Base-by-base conservation (phyloP, 2,113 vertebrate genomes). In the Rhadina sibilatrix region DNA sequence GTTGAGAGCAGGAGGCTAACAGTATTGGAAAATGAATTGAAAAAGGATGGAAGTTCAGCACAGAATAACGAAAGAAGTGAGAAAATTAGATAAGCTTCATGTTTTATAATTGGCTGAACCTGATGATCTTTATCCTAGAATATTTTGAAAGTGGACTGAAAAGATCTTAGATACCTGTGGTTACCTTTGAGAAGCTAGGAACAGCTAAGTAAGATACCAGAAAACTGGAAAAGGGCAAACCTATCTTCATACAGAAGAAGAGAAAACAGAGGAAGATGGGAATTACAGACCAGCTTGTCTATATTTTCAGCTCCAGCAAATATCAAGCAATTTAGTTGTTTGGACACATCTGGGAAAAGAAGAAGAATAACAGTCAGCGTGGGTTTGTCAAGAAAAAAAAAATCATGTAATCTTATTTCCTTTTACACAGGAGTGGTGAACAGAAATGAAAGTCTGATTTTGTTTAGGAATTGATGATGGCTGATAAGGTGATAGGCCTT, bases 81-180 rank as follows among this genome's bases (percentile, higher is more conserved):
- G 80, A 87, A 97, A 97, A 93, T 93, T 94, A 95, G 56, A 84
- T 84, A 84, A 96, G 76, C 31, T 89, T 93, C 1, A 2, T 94
- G 86, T 89, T 93, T 83, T 91, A 92, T 92, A 97, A 97, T 92
- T 95, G 91, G 89, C 56, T 94, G 83, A 96, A 95, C 89, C 83
- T 94, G 95, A 95, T 89, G 93, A 95, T 91, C 93, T 87, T 96
- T 77, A 87, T 93, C 60, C 76, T 64, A 64, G 44, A 92, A 52
- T 87, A 91, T 93, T 90, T 56, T 94, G 75, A 89, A 95, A 95
- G 71, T 83, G 66, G 59, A 87, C 83, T 89, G 68, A 90, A 90
- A 89, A 63, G 28, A 90, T 95, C 94, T 94, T 81, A 92, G 76
- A 87, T 68, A 71, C 83, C 86, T 91, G 82, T 50, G 52, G 89